phyloP scores from a whole-genome alignment of 1,140 invertebrate genomes.

The Myzus persicae region DNA sequence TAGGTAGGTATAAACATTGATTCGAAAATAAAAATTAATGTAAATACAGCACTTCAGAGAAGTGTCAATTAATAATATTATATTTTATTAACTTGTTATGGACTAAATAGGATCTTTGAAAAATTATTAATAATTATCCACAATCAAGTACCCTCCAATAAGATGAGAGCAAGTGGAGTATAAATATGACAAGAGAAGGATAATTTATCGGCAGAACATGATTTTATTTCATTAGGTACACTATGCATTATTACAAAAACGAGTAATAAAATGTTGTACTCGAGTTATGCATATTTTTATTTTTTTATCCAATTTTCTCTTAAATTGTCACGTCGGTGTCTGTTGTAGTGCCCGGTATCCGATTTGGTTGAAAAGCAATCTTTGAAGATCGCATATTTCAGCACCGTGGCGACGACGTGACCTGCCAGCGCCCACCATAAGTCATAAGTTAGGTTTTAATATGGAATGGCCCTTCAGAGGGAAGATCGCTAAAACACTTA shows the following conservation, averaged over 20 bases:
- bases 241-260: background rate
- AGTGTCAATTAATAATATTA: background rate
- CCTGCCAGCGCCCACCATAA: background rate
- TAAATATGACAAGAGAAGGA: background rate
- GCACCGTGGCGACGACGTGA: background rate
- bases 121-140: background rate
- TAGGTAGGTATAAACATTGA: background rate
- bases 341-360: background rate
- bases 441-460: conserved; percentile 36
- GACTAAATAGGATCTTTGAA: background rate
- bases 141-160: background rate
- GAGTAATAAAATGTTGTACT: background rate
- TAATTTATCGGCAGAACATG: background rate
- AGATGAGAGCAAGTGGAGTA: background rate
- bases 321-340: too few relatives aligned
- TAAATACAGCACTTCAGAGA: background rate
- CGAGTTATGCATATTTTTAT: background rate
- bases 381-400: background rate
- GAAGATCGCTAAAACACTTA: conserved; percentile 39
- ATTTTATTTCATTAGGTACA: background rate
- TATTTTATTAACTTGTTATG: background rate
- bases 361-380: conserved; percentile 19
- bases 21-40: background rate
- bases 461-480: background rate
- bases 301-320: conserved; percentile 8